A percentile compares a stretch with the other conserved stretches of the same genome.
Evolutionary conservation across 2,888 invertebrate genomes (phyloP).

Genomic region (Dolomedes plantarius): DNA sequence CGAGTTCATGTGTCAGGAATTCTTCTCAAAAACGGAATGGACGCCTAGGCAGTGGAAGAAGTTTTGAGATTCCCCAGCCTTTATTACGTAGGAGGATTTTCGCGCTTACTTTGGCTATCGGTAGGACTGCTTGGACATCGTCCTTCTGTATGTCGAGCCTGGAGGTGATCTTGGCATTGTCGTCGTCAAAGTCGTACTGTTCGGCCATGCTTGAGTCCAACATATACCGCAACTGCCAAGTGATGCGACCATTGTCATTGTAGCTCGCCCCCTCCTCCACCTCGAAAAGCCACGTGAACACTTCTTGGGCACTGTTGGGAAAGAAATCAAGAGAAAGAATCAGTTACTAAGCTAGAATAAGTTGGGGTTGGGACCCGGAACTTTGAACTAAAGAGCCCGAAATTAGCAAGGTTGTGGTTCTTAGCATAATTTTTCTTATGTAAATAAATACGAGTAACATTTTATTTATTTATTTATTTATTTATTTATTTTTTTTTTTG

Average conservation of each 20-base stretch:
- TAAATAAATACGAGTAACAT: too few species aligned
- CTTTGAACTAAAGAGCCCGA: too few species aligned
- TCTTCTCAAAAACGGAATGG: too few species aligned
- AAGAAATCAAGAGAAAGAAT: neutral
- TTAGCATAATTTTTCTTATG: too few species aligned
- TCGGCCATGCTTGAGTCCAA: conserved; percentile 73
- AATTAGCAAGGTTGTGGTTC: too few species aligned
- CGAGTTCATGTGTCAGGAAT: too few species aligned
- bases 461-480: too few species aligned
- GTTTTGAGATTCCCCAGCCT: too few species aligned
- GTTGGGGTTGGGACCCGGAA: neutral
- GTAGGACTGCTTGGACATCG: conserved; percentile 93
- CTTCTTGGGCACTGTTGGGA: conserved; percentile 82
- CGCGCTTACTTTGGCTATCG: conserved; percentile 91
- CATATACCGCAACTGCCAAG: conserved; percentile 89
- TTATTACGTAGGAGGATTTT: too few species aligned
- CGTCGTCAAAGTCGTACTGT: conserved; percentile 77
- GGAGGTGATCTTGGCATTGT: conserved; percentile 84
- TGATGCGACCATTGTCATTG: conserved; percentile 88
- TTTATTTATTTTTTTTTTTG: too few species aligned
- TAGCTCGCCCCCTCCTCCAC: conserved; percentile 87
- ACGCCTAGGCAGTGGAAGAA: too few species aligned
- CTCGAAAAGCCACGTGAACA: conserved; percentile 93
- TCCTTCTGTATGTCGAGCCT: conserved; percentile 93
- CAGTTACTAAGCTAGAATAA: too few species aligned